These are phyloP conservation scores for Dasypogon diadema DNA, from an alignment of 2,888 invertebrate species.

Conservation along the genomic window DNA sequence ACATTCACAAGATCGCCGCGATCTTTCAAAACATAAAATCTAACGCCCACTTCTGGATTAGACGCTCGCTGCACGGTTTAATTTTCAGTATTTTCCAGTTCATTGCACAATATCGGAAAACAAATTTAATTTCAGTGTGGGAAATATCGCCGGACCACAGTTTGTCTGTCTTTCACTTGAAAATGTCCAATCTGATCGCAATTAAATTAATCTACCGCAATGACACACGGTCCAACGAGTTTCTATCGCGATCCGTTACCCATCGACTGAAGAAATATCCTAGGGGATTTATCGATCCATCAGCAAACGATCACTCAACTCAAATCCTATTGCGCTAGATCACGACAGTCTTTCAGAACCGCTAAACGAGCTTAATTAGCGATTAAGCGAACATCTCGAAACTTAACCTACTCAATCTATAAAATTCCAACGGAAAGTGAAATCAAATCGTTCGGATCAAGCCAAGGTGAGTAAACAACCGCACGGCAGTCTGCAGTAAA, in stretches of 20 bases:
- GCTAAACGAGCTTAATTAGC: slow-evolving; percentile 6
- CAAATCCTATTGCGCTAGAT: not conserved
- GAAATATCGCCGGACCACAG: not conserved
- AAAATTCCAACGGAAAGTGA: slow-evolving; percentile 31
- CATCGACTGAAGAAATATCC: not conserved
- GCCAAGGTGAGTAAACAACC: slow-evolving; percentile 34
- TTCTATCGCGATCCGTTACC: slow-evolving; percentile 4
- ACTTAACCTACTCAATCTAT: not conserved
- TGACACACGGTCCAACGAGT: not conserved
- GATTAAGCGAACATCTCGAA: slow-evolving; percentile 4
- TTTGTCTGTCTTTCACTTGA: slow-evolving; percentile 16
- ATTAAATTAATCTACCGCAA: not conserved
- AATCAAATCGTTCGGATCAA: not conserved
- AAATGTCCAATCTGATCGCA: not conserved
- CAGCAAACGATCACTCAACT: not conserved
- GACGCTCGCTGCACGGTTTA: not conserved
- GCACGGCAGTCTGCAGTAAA: slow-evolving; percentile 48
- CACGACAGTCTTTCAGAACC: not conserved
- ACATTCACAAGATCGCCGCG: not conserved
- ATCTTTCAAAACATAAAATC: slow-evolving; percentile 16
- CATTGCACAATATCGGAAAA: slow-evolving; percentile 43
- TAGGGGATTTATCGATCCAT: not conserved
- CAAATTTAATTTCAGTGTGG: slow-evolving; percentile 2
- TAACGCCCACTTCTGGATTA: slow-evolving; percentile 15
- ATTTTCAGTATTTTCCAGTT: slow-evolving; percentile 39